A percentile compares a stretch with the other conserved stretches of the same genome.
Conservation (phyloP, 2,113 vertebrate species). For the Engraulis encrasicolus region DNA sequence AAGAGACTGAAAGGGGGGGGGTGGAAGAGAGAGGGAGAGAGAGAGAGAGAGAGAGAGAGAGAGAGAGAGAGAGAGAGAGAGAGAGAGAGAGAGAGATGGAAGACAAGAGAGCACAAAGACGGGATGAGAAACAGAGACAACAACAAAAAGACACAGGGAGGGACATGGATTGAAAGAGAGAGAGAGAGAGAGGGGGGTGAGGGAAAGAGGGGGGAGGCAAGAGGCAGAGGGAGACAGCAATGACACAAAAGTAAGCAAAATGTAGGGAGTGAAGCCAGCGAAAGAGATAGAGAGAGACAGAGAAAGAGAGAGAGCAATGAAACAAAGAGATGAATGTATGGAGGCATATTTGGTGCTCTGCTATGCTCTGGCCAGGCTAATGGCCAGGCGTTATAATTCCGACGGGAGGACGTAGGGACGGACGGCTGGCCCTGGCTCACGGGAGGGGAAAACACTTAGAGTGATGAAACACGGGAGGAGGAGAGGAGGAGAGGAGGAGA, state of each 20-base stretch:
- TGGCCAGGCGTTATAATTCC: neutral
- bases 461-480: slow-evolving; percentile 61
- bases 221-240: slow-evolving; percentile 6
- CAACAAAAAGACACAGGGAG: too few relatives aligned
- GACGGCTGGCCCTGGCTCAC: slow-evolving; percentile 11
- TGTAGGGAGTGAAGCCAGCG: neutral
- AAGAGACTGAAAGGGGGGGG: slow-evolving; percentile 24
- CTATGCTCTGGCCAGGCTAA: neutral
- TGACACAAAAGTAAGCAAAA: too few relatives aligned
- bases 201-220: too few relatives aligned
- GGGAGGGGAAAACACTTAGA: slow-evolving; percentile 64
- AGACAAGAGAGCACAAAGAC: neutral
- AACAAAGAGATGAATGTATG: neutral
- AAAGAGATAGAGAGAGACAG: neutral
- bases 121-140: neutral
- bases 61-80: neutral
- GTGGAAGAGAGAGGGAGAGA: too few relatives aligned
- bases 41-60: slow-evolving; percentile 20
- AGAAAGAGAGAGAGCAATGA: neutral
- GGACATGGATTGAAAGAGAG: slow-evolving; percentile 40
- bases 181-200: slow-evolving; percentile 19
- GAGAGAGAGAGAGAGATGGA: neutral
- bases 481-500: neutral
- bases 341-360: too few relatives aligned
- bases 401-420: neutral